Base-by-base conservation (phyloP, 2,888 invertebrate species). In the Orchesellides sinensis region DNA sequence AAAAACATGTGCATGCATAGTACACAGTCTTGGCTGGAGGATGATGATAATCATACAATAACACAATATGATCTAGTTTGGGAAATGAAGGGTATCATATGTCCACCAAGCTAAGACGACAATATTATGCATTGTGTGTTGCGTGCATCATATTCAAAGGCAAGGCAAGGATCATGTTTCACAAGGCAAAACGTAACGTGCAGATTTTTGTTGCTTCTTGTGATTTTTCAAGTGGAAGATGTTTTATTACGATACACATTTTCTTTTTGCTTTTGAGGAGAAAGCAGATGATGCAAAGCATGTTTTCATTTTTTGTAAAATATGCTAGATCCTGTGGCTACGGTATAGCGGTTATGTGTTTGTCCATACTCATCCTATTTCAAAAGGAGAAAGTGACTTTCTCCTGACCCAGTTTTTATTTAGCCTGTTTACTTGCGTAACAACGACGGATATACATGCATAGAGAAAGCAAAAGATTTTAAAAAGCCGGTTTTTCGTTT, bases 171-270 rank as follows among this genome's bases (percentile, higher is more conserved):
- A n/a, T n/a, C n/a, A n/a, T n/a, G n/a, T n/a, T n/a, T n/a, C n/a
- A n/a, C n/a, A n/a, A n/a, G 29, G 17, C 59, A 8, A 5, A 59
- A 59, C 14, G 17, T 19, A 14, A 59, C 29, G 14, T 2, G 27
- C n/a, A n/a, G n/a, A n/a, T n/a, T 63, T 63, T 17, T 40, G 23
- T 8, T 19, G 19, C 19, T 35, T 63, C 29, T 14, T 45, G 45
- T 65, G 45, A 65, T 65, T 65, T 65, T 68, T 68, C 68, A 68
- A 68, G 27, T 52, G 68, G 52, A 68, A 54, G 23, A 12, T 54
- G 54, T 54, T 54, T 6, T 47, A 6, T 49, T 35, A 35, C 35
- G 6, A 12, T 14, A 47, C 47, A 14, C 4, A 12, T 47, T 14
- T 14, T 47, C 47, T 14, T 47, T 17, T n/a, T 47, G 47, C 47